Evolutionary conservation across 2,113 vertebrate species (phyloP), one percentile per base, ranked within the genome.

Genomic region (Axis porcinus): DNA sequence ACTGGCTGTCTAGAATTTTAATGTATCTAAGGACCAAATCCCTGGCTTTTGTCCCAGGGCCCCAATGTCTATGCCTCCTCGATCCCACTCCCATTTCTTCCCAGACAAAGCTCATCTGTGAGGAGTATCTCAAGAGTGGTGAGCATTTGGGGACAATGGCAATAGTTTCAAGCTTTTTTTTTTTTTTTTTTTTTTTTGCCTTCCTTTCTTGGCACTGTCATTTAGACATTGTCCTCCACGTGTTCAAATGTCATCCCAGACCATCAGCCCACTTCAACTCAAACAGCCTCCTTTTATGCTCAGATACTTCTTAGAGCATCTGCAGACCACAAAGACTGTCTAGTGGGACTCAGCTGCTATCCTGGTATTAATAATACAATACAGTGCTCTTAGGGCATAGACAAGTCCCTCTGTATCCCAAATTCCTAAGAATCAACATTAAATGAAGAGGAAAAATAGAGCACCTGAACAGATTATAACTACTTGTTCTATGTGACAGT

Each of bases 351-450:
- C 60, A 7, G 97, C 97, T 98, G 95, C 98, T 98, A 76, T 98
- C 97, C 98, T 98, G 95, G 97, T 98, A 99, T 99, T 98, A 99
- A 98, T 99, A 98, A 99, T 98, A 98, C 98, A 99, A 98, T 96
- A 98, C 45, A 98, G 98, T 97, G 78, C 83, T 97, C 94, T 98
- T 97, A 94, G 4, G 88, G 95, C 97, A 98, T 25, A 94, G 95
- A 97, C 25, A 45, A 97, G 97, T 98, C 95, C 55, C 97, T 97
- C 97, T 19, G 6, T 95, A 97, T 97, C 98, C 97, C 97, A 98
- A 98, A 98, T 97, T 98, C 96, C 17, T 70, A 97, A 91, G 89
- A 98, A 97, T 91, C 92, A 98, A 97, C 92, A 97, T 83, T 87
- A 97, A 94, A 95, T 81, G 83, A 96, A 96, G 98, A 97, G 82